phyloP scores from a whole-genome alignment of 2,113 vertebrate genomes.

The Serilophus lunatus region DNA sequence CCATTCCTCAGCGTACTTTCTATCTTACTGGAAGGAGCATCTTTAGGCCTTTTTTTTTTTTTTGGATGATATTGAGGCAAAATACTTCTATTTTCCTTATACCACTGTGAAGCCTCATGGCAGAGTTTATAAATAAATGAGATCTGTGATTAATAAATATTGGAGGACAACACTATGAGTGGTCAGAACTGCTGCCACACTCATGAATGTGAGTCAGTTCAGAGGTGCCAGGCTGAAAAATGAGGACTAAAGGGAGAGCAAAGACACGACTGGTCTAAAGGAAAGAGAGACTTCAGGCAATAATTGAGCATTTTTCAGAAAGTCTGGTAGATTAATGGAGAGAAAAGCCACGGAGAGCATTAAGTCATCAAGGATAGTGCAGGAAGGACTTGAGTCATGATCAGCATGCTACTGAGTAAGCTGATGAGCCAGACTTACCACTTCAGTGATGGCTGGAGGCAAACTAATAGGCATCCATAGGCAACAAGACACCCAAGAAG shows the following conservation, averaged over 20 bases:
- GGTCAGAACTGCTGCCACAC: neutral
- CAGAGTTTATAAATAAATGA: neutral
- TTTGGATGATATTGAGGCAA: neutral
- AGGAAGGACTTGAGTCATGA: neutral
- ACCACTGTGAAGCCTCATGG: neutral
- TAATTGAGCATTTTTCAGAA: neutral
- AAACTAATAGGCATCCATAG: neutral
- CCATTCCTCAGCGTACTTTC: neutral
- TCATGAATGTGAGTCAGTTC: neutral
- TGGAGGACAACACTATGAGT: neutral
- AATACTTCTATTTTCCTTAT: neutral
- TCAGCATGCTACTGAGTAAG: neutral
- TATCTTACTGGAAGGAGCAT: neutral
- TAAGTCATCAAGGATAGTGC: neutral
- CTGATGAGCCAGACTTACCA: neutral
- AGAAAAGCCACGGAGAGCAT: neutral
- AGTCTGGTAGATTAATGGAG: neutral
- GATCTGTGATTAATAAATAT: neutral
- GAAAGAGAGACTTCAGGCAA: neutral
- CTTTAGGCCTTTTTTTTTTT: neutral
- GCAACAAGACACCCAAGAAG: neutral
- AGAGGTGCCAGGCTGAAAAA: neutral
- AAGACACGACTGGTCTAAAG: neutral
- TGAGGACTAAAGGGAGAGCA: neutral
- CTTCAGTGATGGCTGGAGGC: neutral